Conservation (phyloP, 1,140 invertebrate genomes). For the Scaptomyza montana region DNA sequence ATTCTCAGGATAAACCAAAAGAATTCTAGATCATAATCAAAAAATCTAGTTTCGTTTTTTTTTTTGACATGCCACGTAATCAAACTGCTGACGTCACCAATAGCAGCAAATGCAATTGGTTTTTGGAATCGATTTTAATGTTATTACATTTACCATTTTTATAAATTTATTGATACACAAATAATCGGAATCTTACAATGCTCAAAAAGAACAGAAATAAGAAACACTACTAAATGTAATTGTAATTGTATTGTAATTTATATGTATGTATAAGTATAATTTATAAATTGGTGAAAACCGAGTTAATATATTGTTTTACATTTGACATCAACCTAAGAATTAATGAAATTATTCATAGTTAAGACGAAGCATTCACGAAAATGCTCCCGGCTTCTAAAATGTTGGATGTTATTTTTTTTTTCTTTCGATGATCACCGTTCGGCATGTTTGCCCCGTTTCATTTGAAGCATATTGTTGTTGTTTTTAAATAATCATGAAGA, state of each 20-base stretch:
- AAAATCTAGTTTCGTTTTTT: no score
- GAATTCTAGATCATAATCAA: no score
- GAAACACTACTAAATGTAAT: conserved; percentile 32
- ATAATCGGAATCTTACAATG: conserved; percentile 36
- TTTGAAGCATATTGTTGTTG: conserved; percentile 17
- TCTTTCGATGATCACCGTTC: conserved; percentile 27
- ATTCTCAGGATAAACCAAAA: no score
- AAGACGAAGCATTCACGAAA: conserved; percentile 61
- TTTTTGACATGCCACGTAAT: conserved; percentile 3
- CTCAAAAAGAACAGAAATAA: conserved; percentile 30
- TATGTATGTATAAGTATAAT: conserved; percentile 38
- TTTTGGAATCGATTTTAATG: not conserved
- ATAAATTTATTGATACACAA: conserved; percentile 46
- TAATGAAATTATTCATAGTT: conserved; percentile 55
- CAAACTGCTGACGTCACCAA: conserved; percentile 17
- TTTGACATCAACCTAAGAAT: conserved; percentile 48
- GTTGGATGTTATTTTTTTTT: conserved; percentile 17
- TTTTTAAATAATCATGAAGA: conserved; percentile 7
- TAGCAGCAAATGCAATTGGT: not conserved
- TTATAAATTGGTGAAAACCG: conserved; percentile 48
- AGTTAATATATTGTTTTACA: conserved; percentile 25
- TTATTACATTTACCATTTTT: conserved; percentile 23
- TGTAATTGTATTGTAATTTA: conserved; percentile 38
- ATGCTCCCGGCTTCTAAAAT: conserved; percentile 51
- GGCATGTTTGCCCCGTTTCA: conserved; percentile 8